These are phyloP conservation scores for Centropyge bicolor DNA, from an alignment of 2,797 vertebrate genomes.

Conservation along the genomic window DNA sequence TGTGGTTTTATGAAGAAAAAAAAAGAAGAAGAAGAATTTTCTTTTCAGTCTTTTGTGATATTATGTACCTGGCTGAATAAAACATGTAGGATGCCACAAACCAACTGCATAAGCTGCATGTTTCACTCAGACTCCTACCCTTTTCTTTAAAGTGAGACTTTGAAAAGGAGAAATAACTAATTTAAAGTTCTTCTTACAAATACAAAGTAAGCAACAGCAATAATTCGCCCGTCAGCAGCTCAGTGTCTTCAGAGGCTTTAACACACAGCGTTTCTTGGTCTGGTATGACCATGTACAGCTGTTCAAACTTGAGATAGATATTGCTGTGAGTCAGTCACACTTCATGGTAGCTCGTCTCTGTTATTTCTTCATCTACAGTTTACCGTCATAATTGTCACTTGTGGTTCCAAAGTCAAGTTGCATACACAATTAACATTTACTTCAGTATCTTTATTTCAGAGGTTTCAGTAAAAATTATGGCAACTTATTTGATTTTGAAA, in stretches of 20 bases:
- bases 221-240: neutral
- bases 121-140: slow-evolving; percentile 7
- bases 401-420: neutral
- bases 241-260: neutral
- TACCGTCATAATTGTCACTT: neutral
- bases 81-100: neutral
- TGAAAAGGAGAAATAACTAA: neutral
- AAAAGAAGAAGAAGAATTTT: neutral
- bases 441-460: no score
- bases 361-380: no score
- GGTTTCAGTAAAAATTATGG: neutral
- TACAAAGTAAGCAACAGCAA: neutral
- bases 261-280: neutral
- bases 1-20: neutral
- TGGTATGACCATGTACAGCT: neutral
- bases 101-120: neutral
- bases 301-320: no score
- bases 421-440: no score
- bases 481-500: neutral
- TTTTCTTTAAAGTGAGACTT: neutral
- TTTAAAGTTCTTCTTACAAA: neutral
- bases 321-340: no score
- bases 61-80: slow-evolving; percentile 6
- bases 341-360: no score
- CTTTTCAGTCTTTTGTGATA: neutral